Evolutionary conservation across 2,797 vertebrate genomes (phyloP), one percentile per base, ranked within the genome.

Genomic region (Lagorchestes hirsutus): DNA sequence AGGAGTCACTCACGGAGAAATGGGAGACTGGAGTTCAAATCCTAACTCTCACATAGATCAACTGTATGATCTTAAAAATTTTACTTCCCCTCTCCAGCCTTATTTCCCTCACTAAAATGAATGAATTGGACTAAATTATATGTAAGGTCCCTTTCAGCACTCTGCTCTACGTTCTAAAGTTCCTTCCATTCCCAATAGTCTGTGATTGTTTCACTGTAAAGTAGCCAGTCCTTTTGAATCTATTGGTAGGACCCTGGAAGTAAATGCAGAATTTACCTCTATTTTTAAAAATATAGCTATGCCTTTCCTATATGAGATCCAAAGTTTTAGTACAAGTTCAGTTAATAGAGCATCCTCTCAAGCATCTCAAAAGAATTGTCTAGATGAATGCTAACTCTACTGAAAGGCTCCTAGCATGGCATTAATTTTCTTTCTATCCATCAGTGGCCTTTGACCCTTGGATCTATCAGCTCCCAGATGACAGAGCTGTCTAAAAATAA

Each of bases 381-480:
- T 46, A 92, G 91, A 55, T 59, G 28, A 90, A 4, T 12, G 40
- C 5, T 27, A 94, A 94, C 90, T 87, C 27, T 11, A 87, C 24
- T 0, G 2, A 92, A 50, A 62, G 94, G n/a, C 40, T 55, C 95
- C 93, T 90, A 10, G 94, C 4, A 1, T 94, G 74, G 74, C 91
- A 56, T 57, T 56, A 95, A 96, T 90, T 74, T 93, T 95, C 57
- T 91, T 58, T 93, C 54, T 92, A 92, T 96, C 91, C 93, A 6
- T 34, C 91, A 93, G 90, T 18, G 28, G 34, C 24, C 90, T 46
- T 11, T 2, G 62, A 18, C 92, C 12, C 96, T 97, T 93, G 95
- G 95, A 95, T 97, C 94, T 93, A 8, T 34, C 50, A 0, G 94
- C 62, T 91, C 95, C 4, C 91, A 95, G 95, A 92, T 91, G 96